Base-by-base conservation (phyloP, 2,797 vertebrate species). In the Myripristis jacobus region DNA sequence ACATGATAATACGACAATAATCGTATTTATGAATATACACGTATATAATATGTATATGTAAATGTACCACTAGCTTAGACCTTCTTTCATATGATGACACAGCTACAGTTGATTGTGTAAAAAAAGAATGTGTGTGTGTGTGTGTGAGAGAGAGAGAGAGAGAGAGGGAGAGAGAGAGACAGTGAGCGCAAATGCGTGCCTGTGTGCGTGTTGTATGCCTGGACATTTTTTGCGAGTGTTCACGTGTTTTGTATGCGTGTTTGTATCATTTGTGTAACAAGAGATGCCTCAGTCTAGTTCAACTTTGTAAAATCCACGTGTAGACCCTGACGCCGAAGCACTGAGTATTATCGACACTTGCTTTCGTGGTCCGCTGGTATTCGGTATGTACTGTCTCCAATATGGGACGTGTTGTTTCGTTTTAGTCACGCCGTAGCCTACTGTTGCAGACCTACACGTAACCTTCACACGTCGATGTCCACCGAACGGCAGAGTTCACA, bases 21-120 rank as follows among this genome's bases (percentile, higher is more conserved):
- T 85, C 85, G 62, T 90, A 89, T 88, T 90, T 85, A 92, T 88
- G 77, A 89, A 84, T 80, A 89, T 90, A 90, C 85, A 89, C 82
- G 66, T 81, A 76, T 84, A 85, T 85, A 88, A 70, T 60, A 90
- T 92, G 90, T 91, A 91, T 84, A 87, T 90, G 85, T 90, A 88
- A 88, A 92, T 91, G 92, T 94, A 86, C 80, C 77, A 83, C 77
- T 89, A 91, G 88, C 64, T 59, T 92, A 91, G 89, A 88, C 29
- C 71, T 84, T 75, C 83, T 91, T 93, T 92, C 88, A 91, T 92
- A 91, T 80, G 81, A 89, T 59, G 73, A 88, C 84, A 90, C 84
- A 70, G 87, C 86, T 88, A 79, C 67, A 77, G 66, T 76, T 73
- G 75, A 72, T 77, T 72, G 64, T 82, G 69, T 80, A 66, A 52